Base-by-base conservation (phyloP, 1,140 invertebrate species). In the Lutraria rhynchaena region DNA sequence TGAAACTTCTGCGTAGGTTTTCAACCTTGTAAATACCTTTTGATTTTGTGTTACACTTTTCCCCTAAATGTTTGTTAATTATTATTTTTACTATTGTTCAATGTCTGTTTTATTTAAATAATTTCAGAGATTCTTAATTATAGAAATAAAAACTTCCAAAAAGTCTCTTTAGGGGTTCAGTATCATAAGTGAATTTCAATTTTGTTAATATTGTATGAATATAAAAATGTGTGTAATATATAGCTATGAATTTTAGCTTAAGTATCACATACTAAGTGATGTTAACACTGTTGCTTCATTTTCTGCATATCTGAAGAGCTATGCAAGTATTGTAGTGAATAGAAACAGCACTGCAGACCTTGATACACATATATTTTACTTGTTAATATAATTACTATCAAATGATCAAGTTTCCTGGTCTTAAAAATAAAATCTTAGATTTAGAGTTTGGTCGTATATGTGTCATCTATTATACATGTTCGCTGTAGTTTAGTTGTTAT, bases 1-100 rank as follows among this genome's bases (percentile, higher is more conserved):
- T 71, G 95, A 95, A 91, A 93, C 94, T 41, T 91, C 94, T 19
- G 93, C 94, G 92, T 93, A 87, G 86, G 91, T 90, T 35, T 33
- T 41, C 19, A 22, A 22, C 51, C 7, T 55, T 41, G 15, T 7
- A 7, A n/a, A 55, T 5, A 55, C 37, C 44, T 22, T 27, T 31
- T 9, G 51, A 5, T 55, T n/a, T 9, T 4, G 5, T 55, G 19
- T 9, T 27, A 55, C 7, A 55, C 19, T 3, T 55, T 5, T 55
- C 4, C 5, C 24, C n/a, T 27, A 5, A 22, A 22, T 11, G 5
- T 22, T 5, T 5, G 5, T 55, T 5, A 19, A 55, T 55, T 19
- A 19, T 55, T 5, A 27, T 5, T 55, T 27, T 5, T 5, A 55
- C 7, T 55, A 4, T n/a, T 27, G 4, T 5, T 19, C 51, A 55